phyloP scores from a whole-genome alignment of 2,797 vertebrate genomes.

The Hozukius guyotensis region DNA sequence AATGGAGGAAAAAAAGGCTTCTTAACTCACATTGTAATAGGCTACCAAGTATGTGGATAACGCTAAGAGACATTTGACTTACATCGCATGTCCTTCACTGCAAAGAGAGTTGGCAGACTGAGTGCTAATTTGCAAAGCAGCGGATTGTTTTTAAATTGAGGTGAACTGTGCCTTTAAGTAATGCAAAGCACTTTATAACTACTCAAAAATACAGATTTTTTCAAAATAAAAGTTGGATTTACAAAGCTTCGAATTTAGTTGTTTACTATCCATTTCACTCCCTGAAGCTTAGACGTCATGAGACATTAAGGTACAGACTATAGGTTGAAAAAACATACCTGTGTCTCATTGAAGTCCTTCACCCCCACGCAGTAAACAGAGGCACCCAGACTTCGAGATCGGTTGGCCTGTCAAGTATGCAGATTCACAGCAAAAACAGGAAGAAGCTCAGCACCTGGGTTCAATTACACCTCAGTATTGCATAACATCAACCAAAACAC shows the following conservation, averaged over 20 bases:
- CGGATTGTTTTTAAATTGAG: background rate
- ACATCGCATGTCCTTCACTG: background rate
- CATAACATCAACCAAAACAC: conserved; percentile 42
- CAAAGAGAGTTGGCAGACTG: background rate
- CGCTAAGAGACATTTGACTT: background rate
- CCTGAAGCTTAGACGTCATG: background rate
- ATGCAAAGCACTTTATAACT: background rate
- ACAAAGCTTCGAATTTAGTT: background rate
- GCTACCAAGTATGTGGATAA: background rate
- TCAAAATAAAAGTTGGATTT: conserved; percentile 14
- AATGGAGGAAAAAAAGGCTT: background rate
- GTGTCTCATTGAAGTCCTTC: conserved; percentile 99
- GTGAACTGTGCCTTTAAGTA: background rate
- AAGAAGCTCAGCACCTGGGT: conserved; percentile 64
- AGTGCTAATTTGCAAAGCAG: background rate
- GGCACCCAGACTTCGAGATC: conserved; percentile 94
- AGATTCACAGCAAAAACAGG: conserved; percentile 65
- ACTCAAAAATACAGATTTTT: conserved; percentile 6
- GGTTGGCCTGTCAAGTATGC: conserved; percentile 89
- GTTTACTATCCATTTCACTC: background rate
- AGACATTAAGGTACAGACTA: background rate
- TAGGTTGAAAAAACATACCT: conserved; percentile 82
- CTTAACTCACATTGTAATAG: background rate
- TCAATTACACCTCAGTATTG: conserved; percentile 61
- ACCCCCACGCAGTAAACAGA: conserved; percentile 97